A percentile compares a stretch with the other conserved stretches of the same genome.
These are phyloP conservation scores for Aythya baeri DNA, from an alignment of 2,113 vertebrate genomes.

Conservation along the genomic window DNA sequence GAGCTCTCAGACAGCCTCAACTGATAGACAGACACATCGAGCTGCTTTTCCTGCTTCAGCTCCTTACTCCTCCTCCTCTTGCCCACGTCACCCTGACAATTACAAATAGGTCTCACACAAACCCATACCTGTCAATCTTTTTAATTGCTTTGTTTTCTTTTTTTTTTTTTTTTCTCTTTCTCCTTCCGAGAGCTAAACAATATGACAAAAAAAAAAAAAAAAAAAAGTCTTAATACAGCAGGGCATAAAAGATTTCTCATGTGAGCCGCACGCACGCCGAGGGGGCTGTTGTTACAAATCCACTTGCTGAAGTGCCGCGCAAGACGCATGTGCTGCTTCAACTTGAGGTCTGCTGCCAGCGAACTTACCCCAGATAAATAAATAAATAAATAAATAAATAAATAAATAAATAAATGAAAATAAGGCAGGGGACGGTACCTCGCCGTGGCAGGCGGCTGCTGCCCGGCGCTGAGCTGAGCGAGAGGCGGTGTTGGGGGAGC, in stretches of 20 bases:
- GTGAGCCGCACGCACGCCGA: slow-evolving; percentile 51
- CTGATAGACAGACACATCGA: slow-evolving; percentile 99
- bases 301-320: slow-evolving; percentile 57
- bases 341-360: slow-evolving; percentile 57
- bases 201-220: slow-evolving; percentile 80
- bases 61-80: slow-evolving; percentile 92
- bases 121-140: slow-evolving; percentile 99
- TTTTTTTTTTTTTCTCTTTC: slow-evolving; percentile 39
- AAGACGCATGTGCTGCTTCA: slow-evolving; percentile 63
- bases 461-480: slow-evolving; percentile 29
- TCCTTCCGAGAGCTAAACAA: slow-evolving; percentile 75
- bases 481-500: slow-evolving; percentile 46
- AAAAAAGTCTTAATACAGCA: slow-evolving; percentile 77
- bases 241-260: slow-evolving; percentile 69
- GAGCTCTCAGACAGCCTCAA: slow-evolving; percentile 96
- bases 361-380: slow-evolving; percentile 12
- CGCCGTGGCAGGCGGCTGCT: background rate
- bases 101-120: slow-evolving; percentile 89
- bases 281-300: slow-evolving; percentile 62
- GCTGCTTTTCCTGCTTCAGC: slow-evolving; percentile 95
- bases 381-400: background rate
- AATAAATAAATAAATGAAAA: background rate
- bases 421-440: slow-evolving; percentile 21
- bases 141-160: slow-evolving; percentile 89
- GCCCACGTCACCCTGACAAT: slow-evolving; percentile 99